These are phyloP conservation scores for Empidonax alnorum DNA, from an alignment of 2,113 vertebrate genomes.

Conservation along the genomic window DNA sequence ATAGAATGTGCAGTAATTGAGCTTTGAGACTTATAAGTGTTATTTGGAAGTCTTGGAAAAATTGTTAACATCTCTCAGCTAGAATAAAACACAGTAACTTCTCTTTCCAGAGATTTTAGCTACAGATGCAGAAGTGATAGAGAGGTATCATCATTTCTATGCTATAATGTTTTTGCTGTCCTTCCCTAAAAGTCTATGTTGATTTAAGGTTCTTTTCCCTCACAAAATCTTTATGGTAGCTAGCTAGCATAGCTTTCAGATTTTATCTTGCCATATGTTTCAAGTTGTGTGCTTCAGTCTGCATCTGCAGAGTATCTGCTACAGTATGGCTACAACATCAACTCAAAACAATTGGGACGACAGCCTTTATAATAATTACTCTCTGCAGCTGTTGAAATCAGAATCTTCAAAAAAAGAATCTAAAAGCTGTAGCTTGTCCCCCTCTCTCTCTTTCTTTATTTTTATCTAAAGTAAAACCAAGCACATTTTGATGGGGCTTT, in stretches of 20 bases:
- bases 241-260: conserved; percentile 60
- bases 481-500: background rate
- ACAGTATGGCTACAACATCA: conserved; percentile 38
- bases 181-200: conserved; percentile 44
- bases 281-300: conserved; percentile 60
- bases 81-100: background rate
- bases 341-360: conserved; percentile 56
- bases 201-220: conserved; percentile 34
- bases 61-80: background rate
- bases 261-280: conserved; percentile 71
- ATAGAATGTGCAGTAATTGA: conserved; percentile 14
- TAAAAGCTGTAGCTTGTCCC: background rate
- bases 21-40: background rate
- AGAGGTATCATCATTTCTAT: conserved; percentile 5
- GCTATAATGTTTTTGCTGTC: conserved; percentile 25
- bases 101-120: background rate
- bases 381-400: conserved; percentile 57
- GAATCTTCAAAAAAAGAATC: conserved; percentile 29
- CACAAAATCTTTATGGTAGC: conserved; percentile 65
- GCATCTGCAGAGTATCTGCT: conserved; percentile 67
- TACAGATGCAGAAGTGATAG: conserved; percentile 30
- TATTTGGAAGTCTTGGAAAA: conserved; percentile 34
- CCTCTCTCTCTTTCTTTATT: background rate
- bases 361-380: conserved; percentile 68
- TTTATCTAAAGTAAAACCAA: conserved; percentile 20